Evolutionary conservation across 2,888 invertebrate species (phyloP).

Genomic region (Helleia helle): DNA sequence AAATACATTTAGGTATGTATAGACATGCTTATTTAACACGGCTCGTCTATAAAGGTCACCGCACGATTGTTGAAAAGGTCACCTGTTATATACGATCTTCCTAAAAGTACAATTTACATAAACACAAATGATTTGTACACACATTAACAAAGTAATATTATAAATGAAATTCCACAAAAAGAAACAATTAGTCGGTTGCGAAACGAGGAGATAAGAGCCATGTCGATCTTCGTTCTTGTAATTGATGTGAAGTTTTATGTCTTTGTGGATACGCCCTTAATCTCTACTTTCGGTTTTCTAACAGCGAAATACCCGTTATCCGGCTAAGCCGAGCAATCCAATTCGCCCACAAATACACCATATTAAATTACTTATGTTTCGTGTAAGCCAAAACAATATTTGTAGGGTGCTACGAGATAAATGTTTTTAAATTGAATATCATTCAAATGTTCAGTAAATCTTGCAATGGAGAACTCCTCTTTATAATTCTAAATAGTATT

Average conservation of each 20-base stretch:
- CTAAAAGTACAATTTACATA: neutral
- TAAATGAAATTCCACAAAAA: no score
- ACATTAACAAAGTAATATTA: no score
- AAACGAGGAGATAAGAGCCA: neutral
- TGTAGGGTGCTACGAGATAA: no score
- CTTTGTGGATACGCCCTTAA: neutral
- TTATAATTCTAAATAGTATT: no score
- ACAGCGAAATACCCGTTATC: slow-evolving; percentile 22
- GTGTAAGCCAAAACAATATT: slow-evolving; percentile 1
- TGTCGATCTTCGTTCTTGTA: neutral
- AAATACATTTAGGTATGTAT: neutral
- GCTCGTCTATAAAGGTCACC: slow-evolving; percentile 16
- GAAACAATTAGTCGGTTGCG: no score
- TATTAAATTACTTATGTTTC: slow-evolving; percentile 6
- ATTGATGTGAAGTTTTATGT: slow-evolving; percentile 2
- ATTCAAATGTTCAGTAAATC: no score
- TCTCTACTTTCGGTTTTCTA: slow-evolving; percentile 17
- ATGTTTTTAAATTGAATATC: no score
- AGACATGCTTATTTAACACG: neutral
- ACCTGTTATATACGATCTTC: slow-evolving; percentile 9
- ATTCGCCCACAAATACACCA: slow-evolving; percentile 3
- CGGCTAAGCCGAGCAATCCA: slow-evolving; percentile 10
- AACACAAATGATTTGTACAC: no score
- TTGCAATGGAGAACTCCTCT: no score
- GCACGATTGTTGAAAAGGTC: slow-evolving; percentile 17